Base-by-base conservation (phyloP, 2,888 invertebrate genomes). In the Steinernema carpocapsae region DNA sequence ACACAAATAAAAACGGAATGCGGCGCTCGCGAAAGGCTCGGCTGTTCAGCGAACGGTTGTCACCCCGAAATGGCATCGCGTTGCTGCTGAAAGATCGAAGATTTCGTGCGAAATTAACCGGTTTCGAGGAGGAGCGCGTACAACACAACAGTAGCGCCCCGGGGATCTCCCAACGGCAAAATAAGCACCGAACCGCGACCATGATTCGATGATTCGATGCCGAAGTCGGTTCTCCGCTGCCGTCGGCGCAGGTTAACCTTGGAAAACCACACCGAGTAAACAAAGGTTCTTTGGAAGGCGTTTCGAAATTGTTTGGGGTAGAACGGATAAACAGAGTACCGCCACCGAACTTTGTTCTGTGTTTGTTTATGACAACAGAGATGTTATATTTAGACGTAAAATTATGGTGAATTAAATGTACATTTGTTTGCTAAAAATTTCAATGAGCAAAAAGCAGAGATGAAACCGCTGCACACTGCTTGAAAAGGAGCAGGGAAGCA, bases 41-140 rank as follows among this genome's bases (percentile, higher is more conserved):
- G 17, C 48, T 37, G 48, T 48, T 48, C 48, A 48, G 48, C 48
- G 48, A 48, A 48, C 48, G 19, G n/a, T 48, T 48, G 48, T 48
- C 48, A 14, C 48, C 43, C 19, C 48, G 48, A 48, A 48, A 48
- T 48, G 48, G 48, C 48, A 48, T 48, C 48, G 48, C 48, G 17
- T 48, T 19, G 48, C 48, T 48, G 48, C 19, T 48, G 48, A 48
- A 3, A 48, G 48, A 48, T 48, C 48, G 48, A 17, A 48, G 48
- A 48, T 48, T 48, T 19, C 4, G 19, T 48, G 17, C 48, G 48
- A 19, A 17, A 48, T 48, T 19, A 48, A 48, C 48, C 48, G 48
- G 48, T 48, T 48, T 48, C 48, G 48, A n/a, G 48, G n/a, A 48
- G 48, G n/a, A 19, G 19, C 19, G n/a, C 48, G n/a, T 19, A 14